Percentiles rank a stretch among this genome's conserved stretches.
These are phyloP conservation scores for Aricia agestis DNA, from an alignment of 1,140 invertebrate species.

Conservation along the genomic window DNA sequence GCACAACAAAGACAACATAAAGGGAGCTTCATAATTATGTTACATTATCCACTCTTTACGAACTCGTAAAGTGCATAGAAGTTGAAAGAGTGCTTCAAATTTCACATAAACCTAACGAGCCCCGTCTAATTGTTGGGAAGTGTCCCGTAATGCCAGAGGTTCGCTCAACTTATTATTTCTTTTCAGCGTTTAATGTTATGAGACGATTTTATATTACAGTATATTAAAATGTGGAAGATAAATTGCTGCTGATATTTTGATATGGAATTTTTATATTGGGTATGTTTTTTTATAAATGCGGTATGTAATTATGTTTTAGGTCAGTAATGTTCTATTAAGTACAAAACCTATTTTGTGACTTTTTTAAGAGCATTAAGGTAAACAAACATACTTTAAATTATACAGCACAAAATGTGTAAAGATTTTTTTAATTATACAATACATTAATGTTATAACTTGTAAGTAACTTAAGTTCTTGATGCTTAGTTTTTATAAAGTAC, in stretches of 20 bases:
- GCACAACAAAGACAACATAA: background rate
- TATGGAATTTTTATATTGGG: too few species aligned
- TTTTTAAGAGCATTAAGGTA: too few species aligned
- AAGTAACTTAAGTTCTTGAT: too few species aligned
- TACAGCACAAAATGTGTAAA: too few species aligned
- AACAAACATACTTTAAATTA: too few species aligned
- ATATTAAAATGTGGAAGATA: slow-evolving; percentile 28
- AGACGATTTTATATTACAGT: slow-evolving; percentile 59
- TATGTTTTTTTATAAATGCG: too few species aligned
- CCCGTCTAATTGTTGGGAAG: slow-evolving; percentile 70
- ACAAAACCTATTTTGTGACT: too few species aligned
- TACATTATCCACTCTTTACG: slow-evolving; percentile 40
- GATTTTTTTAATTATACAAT: too few species aligned
- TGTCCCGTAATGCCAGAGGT: slow-evolving; percentile 49
- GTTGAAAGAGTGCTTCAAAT: slow-evolving; percentile 37
- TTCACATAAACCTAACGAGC: slow-evolving; percentile 60
- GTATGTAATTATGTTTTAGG: background rate
- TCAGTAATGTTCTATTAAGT: too few species aligned
- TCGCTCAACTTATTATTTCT: slow-evolving; percentile 56
- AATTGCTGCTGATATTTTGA: background rate
- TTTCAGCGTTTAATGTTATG: slow-evolving; percentile 66
- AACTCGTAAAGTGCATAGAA: slow-evolving; percentile 46
- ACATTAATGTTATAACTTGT: too few species aligned
- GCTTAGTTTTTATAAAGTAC: too few species aligned
- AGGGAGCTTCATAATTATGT: slow-evolving; percentile 16